A percentile compares a stretch with the other conserved stretches of the same genome.
These are phyloP conservation scores for Heliothis subflexa DNA, from an alignment of 1,140 invertebrate species.

Conservation along the genomic window DNA sequence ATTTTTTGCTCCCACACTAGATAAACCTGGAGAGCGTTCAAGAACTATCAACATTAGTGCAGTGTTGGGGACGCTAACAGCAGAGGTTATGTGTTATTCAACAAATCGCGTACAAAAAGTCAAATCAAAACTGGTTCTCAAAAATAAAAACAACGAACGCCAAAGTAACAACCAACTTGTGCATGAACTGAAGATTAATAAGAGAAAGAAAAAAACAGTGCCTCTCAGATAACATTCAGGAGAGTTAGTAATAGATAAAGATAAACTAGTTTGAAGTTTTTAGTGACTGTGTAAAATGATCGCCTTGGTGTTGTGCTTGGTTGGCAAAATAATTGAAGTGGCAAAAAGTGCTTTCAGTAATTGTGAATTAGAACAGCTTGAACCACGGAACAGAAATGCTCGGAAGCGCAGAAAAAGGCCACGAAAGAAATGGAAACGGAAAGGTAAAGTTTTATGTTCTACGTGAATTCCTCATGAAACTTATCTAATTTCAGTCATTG, in stretches of 20 bases:
- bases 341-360: slow-evolving; percentile 59
- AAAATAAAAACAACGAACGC: slow-evolving; percentile 37
- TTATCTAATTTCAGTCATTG: slow-evolving; percentile 18
- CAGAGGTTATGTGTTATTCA: slow-evolving; percentile 55
- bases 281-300: slow-evolving; percentile 65
- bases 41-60: slow-evolving; percentile 37
- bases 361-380: slow-evolving; percentile 40
- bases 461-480: not conserved
- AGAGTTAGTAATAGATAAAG: slow-evolving; percentile 47
- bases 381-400: slow-evolving; percentile 23
- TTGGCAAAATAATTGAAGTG: slow-evolving; percentile 69
- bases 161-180: slow-evolving; percentile 53
- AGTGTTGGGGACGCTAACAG: slow-evolving; percentile 34
- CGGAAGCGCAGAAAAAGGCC: slow-evolving; percentile 55
- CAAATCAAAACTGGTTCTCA: slow-evolving; percentile 28
- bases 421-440: slow-evolving; percentile 50
- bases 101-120: slow-evolving; percentile 27
- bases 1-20: slow-evolving; percentile 33
- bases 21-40: slow-evolving; percentile 33
- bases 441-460: slow-evolving; percentile 52
- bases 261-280: slow-evolving; percentile 40
- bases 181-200: slow-evolving; percentile 64
- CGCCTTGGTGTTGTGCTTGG: slow-evolving; percentile 70
- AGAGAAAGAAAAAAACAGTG: slow-evolving; percentile 64
- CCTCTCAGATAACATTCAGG: slow-evolving; percentile 48